A percentile compares a stretch with the other conserved stretches of the same genome.
phyloP scores from a whole-genome alignment of 92 coral and sea anemone species.

The Phenganax stokvisi region DNA sequence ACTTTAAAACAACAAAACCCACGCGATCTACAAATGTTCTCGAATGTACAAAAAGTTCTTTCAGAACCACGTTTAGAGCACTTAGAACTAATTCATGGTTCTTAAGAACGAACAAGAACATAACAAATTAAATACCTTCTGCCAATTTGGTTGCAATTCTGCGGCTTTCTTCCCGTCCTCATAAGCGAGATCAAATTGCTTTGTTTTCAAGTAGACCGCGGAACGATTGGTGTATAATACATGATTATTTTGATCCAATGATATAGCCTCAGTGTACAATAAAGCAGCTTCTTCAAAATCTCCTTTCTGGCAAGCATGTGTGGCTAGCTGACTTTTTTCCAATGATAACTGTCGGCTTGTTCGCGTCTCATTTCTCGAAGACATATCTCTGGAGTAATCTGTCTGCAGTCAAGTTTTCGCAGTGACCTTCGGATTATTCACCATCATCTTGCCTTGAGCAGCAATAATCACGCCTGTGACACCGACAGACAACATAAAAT shows the following conservation, averaged over 20 bases:
- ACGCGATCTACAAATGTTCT: background rate
- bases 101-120: background rate
- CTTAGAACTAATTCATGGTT: background rate
- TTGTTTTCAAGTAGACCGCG: constrained; percentile 80
- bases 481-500: background rate
- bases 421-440: background rate
- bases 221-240: constrained; percentile 96
- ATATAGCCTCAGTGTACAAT: constrained; percentile 86
- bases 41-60: background rate
- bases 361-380: background rate
- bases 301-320: constrained; percentile 85
- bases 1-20: background rate
- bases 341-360: constrained; percentile 54
- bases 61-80: background rate
- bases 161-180: constrained; percentile 85
- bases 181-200: constrained; percentile 71
- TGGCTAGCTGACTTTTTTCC: constrained; percentile 74
- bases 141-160: constrained; percentile 84
- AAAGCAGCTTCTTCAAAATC: constrained; percentile 76
- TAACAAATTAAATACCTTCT: constrained; percentile 57
- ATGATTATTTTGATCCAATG: constrained; percentile 80
- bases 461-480: background rate
- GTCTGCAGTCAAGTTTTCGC: background rate
- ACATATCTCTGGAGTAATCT: constrained; percentile 14
- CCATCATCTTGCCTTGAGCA: background rate